Evolutionary conservation across 2,888 invertebrate genomes (phyloP), one percentile per base, ranked within the genome.

Genomic region (Pasiphila rectangulata): DNA sequence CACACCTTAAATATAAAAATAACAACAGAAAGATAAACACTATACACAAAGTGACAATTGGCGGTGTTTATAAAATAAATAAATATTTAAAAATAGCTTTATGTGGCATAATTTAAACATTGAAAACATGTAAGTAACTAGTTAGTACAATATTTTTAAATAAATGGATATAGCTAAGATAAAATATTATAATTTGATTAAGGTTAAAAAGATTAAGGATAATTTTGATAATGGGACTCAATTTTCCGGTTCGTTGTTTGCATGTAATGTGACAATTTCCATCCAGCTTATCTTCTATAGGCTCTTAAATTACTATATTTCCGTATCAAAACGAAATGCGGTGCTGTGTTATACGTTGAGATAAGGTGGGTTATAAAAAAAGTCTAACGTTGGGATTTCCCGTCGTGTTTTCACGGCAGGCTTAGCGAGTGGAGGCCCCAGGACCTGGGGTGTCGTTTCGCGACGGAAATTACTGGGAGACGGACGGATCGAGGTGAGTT

Each of bases 401-500:
- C 57, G 63, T 53, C 54, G 53, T 64, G 61, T 75, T 76, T 76
- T 70, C 66, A 65, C 57, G 66, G 57, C 63, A 59, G 54, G 64
- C 59, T 64, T 61, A 59, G 36, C 23, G 36, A 30, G 39, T 49
- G 24, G 15, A 35, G 32, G 29, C 35, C 19, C 35, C 38, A 53
- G 70, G 67, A 64, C 65, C 75, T 64, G 67, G 75, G 76, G 75
- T 70, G 72, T 75, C 72, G 67, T 81, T 79, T 68, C 54, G 65
- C 66, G 68, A 70, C 77, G 78, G 75, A 78, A 79, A 81, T 79
- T 76, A 71, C 68, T 66, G 70, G 64, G 68, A 70, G 68, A 63
- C 62, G 63, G 64, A 59, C 64, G 67, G 60, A 55, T 66, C 61
- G 67, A 75, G 72, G 74, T 75, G 67, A 65, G 61, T 69, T 70